A percentile compares a stretch with the other conserved stretches of the same genome.
These are phyloP conservation scores for Microtus pennsylvanicus DNA, from an alignment of 2,113 vertebrate genomes.

Conservation along the genomic window DNA sequence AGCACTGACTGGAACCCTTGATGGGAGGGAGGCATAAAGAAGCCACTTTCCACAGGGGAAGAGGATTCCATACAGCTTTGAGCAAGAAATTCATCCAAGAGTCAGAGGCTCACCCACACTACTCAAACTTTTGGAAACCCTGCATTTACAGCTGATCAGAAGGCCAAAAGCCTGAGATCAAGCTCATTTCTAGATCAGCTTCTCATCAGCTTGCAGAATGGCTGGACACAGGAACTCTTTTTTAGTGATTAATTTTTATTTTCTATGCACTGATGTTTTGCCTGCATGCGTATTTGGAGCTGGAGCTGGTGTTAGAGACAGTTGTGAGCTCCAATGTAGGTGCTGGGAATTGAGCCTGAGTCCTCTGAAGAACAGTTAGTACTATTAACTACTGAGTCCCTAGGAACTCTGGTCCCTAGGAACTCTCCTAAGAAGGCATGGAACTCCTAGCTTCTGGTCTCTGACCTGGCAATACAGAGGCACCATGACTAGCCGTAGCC, in stretches of 20 bases:
- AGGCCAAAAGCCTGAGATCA: slow-evolving; percentile 7
- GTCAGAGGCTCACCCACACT: neutral
- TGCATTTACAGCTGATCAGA: neutral
- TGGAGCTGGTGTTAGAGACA: neutral
- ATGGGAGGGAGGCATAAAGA: neutral
- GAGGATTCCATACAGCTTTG: neutral
- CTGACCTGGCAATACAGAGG: neutral
- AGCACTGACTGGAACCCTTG: neutral
- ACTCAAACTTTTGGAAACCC: neutral
- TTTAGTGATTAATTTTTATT: neutral
- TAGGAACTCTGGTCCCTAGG: neutral
- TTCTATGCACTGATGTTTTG: neutral
- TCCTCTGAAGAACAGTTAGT: neutral
- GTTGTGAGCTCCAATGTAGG: neutral
- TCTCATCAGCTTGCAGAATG: neutral
- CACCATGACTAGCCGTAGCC: neutral
- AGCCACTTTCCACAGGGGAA: neutral
- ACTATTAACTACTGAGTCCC: neutral
- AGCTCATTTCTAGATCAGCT: neutral
- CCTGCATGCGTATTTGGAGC: neutral
- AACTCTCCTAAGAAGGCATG: neutral
- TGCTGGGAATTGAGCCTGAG: neutral
- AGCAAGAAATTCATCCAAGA: neutral
- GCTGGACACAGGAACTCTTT: neutral
- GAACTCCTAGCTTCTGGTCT: neutral